Percentiles rank a stretch among this genome's conserved stretches.
Conservation (phyloP, 2,113 vertebrate species). For the Odobenus rosmarus region DNA sequence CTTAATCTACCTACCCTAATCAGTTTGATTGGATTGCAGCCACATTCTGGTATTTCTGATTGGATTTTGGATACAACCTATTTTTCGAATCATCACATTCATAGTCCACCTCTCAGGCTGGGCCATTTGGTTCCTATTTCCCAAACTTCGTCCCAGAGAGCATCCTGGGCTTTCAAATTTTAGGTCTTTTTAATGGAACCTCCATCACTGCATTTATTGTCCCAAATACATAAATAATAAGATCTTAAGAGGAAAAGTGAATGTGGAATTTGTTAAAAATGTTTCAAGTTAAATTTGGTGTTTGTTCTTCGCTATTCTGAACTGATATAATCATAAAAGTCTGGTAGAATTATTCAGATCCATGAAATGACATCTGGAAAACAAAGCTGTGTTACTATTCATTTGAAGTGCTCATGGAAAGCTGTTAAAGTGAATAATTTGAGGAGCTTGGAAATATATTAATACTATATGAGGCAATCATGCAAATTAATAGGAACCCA, state of each 20-base stretch:
- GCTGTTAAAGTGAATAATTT: constrained; percentile 47
- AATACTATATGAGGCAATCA: background rate
- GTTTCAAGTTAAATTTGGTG: constrained; percentile 23
- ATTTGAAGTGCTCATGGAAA: constrained; percentile 25
- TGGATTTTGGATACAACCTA: background rate
- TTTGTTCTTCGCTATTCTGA: constrained; percentile 42
- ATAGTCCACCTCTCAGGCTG: background rate
- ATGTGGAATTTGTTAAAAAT: constrained; percentile 11
- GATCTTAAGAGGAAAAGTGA: constrained; percentile 33
- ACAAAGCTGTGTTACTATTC: constrained; percentile 19
- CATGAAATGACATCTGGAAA: constrained; percentile 57
- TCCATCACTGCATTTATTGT: background rate
- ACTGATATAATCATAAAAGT: constrained; percentile 40
- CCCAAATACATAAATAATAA: background rate
- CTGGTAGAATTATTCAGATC: constrained; percentile 49
- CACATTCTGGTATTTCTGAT: background rate
- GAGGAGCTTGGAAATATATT: constrained; percentile 35
- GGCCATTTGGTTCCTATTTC: background rate
- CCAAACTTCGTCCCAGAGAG: background rate
- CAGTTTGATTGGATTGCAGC: background rate
- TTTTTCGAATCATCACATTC: background rate
- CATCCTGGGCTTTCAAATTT: background rate
- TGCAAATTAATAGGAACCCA: background rate
- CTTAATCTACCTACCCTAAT: background rate
- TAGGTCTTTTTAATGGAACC: background rate